Evolutionary conservation across 2,888 invertebrate species (phyloP), one percentile per base, ranked within the genome.

Genomic region (Xanthostigma xanthostigma): DNA sequence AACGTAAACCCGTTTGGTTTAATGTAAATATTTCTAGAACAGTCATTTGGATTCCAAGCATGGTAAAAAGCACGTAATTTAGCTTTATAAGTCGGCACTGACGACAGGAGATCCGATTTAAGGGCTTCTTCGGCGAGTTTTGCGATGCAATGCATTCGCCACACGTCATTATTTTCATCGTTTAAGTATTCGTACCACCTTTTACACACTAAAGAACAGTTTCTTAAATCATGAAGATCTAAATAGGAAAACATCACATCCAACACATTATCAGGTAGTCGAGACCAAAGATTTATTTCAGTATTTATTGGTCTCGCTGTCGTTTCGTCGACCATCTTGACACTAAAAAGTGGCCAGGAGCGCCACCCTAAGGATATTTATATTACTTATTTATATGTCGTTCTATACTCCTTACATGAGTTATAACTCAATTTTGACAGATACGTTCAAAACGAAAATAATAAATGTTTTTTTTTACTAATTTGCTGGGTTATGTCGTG

Each of bases 21-120:
- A 48, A 97, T 86, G 66, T 90, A 96, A 64, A 96, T 88, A 71
- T 98, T 95, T 63, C 92, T 79, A 45, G 96, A 97, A 66, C 95
- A 94, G 67, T 98, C 97, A 64, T 87, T 84, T 9, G 94, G 90
- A 68, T 93, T 97, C 97, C 97, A 98, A 0, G 96, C 88, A 69
- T 94, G 90, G 64, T 84, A 84, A 68, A 84, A 93, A 11, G 97
- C 95, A 60, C 91, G 76, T 54, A 97, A 72, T 72, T 96, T 96
- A 27, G 91, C 83, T 73, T 93, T 96, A 64, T 87, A 93, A 6
- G 92, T 89, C 49, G 85, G 81, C 56, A 92, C 82, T 54, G 89
- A 87, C 42, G 86, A 81, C 48, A 97, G 73, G 59, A 97, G 73
- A 68, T 94, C 93, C 8, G 93, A 92, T 70, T 91, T 92, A 54